phyloP scores from a whole-genome alignment of 2,888 invertebrate genomes.

The Sussaba pulchella region DNA sequence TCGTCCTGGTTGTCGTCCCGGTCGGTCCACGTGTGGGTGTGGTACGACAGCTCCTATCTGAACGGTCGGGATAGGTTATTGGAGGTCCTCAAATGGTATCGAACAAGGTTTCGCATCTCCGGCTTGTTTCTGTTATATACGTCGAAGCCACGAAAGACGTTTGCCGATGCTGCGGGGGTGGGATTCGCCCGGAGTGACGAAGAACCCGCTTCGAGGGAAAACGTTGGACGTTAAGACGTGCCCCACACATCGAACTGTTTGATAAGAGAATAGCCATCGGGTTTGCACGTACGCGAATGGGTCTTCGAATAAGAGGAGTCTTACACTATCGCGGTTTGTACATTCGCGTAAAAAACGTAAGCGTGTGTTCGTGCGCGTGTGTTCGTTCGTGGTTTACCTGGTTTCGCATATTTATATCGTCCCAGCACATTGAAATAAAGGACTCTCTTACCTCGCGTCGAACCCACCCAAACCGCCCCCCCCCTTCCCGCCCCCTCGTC shows the following conservation, averaged over 20 bases:
- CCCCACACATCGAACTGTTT: slow-evolving; percentile 43
- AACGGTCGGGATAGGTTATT: slow-evolving; percentile 80
- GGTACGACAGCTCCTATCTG: slow-evolving; percentile 79
- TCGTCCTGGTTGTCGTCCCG: slow-evolving; percentile 42
- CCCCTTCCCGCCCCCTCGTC: not conserved
- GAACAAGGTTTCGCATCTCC: slow-evolving; percentile 72
- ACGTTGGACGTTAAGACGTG: slow-evolving; percentile 36
- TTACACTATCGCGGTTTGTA: too few species aligned
- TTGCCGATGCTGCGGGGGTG: slow-evolving; percentile 53
- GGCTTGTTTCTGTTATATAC: slow-evolving; percentile 43
- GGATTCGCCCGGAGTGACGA: slow-evolving; percentile 3
- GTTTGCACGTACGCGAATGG: too few species aligned
- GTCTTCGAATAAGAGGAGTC: too few species aligned
- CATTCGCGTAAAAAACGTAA: too few species aligned
- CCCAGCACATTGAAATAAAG: slow-evolving; percentile 43
- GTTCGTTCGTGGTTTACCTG: too few species aligned
- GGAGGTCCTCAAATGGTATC: slow-evolving; percentile 82
- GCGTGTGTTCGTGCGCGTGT: too few species aligned
- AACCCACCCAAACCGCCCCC: not conserved
- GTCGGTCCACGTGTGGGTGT: slow-evolving; percentile 75
- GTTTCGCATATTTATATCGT: slow-evolving; percentile 43
- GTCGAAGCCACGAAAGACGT: slow-evolving; percentile 47
- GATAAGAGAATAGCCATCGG: slow-evolving; percentile 45
- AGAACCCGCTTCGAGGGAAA: slow-evolving; percentile 41
- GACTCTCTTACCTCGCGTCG: not conserved